Base-by-base conservation (phyloP, 2,888 invertebrate species). In the Xylocampa areola region DNA sequence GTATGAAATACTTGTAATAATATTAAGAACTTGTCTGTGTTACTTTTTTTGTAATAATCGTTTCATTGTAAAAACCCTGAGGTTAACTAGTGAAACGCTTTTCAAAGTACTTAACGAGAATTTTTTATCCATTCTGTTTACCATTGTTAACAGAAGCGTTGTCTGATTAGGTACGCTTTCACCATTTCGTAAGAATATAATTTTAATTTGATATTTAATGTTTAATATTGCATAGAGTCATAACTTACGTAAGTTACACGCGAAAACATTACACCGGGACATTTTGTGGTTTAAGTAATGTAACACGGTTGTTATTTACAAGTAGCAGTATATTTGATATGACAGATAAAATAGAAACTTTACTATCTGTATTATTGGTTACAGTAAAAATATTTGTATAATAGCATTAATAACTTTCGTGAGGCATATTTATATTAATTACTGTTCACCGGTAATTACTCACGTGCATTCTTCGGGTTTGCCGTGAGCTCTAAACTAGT, bases 141-240 rank as follows among this genome's bases (percentile, higher is more conserved):
- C 54, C 25, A 62, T 79, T 77, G 65, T 72, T 61, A 53, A 53
- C 48, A 52, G 49, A 44, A 47, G 51, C 37, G 29, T 44, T 35
- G 36, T 47, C 16, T 55, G 58, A 72, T 75, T 72, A 45, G 21
- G 32, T 29, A 60, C 76, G 51, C 76, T 75, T 72, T 72, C 73
- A 53, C 67, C 43, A 13, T 58, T 58, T 45, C 52, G 36, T 57
- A 65, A 73, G 35, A 30, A 27, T 21, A 41, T 41, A 27, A 49
- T 59, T 25, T 49, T 32, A 35, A 40, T 35, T 17, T 29, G 25
- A 6, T 51, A 33, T 21, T 48, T 50, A 32, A 16, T 37, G 25
- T 41, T 35, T n/a, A 41, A 37, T 37, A 30, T 52, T 10, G 16
- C 13, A 32, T 36, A 41, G 10, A 29, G 16, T 45, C 21, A 21